These are phyloP conservation scores for Lithobates pipiens DNA, from an alignment of 2,797 vertebrate species.

Conservation along the genomic window DNA sequence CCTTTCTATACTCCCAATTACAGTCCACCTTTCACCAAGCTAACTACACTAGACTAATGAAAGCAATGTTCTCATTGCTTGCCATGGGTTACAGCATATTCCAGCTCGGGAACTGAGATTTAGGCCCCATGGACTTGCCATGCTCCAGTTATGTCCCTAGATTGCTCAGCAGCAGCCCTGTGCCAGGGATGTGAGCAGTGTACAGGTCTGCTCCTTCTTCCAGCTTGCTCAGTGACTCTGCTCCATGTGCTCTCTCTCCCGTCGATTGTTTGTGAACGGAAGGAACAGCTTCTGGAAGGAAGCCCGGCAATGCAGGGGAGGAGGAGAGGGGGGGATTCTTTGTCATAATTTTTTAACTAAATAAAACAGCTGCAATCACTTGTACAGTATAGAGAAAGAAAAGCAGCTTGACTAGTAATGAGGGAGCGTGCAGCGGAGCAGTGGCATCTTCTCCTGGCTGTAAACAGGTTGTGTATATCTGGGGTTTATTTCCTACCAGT, in stretches of 20 bases:
- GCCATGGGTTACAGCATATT: neutral
- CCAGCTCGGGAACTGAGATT: no score
- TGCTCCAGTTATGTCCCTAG: no score
- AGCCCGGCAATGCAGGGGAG: slow-evolving; percentile 30
- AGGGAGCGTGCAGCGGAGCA: slow-evolving; percentile 3
- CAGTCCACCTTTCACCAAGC: neutral
- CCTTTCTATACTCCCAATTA: neutral
- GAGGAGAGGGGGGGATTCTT: slow-evolving; percentile 17
- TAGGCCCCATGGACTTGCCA: no score
- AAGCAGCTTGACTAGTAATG: neutral
- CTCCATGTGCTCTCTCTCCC: slow-evolving; percentile 39
- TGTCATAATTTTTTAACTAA: slow-evolving; percentile 47
- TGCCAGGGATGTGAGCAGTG: neutral
- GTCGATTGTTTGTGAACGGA: slow-evolving; percentile 58
- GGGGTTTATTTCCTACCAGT: neutral
- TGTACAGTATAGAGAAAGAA: slow-evolving; percentile 2
- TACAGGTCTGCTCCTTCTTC: neutral
- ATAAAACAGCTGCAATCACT: slow-evolving; percentile 37
- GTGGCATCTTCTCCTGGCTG: slow-evolving; percentile 11
- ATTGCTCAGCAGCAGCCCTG: no score
- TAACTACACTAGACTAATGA: no score
- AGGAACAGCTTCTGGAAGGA: slow-evolving; percentile 60
- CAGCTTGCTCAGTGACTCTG: slow-evolving; percentile 22
- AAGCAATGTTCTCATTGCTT: neutral
- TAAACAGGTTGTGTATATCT: neutral